Evolutionary conservation across 1,140 invertebrate species (phyloP).

Genomic region (Drosophila bocki): DNA sequence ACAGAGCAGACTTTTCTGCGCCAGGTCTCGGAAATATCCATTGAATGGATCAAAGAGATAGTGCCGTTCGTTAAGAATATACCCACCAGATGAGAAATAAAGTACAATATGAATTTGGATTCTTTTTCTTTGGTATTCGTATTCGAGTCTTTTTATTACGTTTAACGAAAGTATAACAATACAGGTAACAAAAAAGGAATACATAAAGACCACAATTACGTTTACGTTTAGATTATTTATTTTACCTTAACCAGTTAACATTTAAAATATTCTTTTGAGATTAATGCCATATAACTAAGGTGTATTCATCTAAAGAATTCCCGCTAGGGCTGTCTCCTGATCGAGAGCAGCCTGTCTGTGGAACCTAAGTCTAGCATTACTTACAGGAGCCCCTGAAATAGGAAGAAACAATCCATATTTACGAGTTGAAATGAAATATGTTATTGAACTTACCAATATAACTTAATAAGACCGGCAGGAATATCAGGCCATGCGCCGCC

Average conservation of each 20-base stretch:
- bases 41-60: conserved; percentile 90
- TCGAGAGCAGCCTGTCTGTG: conserved; percentile 29
- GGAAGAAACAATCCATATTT: not conserved
- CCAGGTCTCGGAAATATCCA: conserved; percentile 89
- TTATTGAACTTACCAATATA: conserved; percentile 93
- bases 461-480: conserved; percentile 97
- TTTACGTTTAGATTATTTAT: conserved; percentile 39
- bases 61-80: conserved; percentile 77
- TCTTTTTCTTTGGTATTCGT: conserved; percentile 34
- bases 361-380: conserved; percentile 43
- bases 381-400: conserved; percentile 42
- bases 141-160: conserved; percentile 21
- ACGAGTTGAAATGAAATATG: no score
- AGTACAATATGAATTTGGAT: conserved; percentile 1
- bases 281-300: conserved; percentile 36
- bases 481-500: conserved; percentile 97
- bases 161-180: conserved; percentile 5
- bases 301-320: conserved; percentile 38
- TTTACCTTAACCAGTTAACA: conserved; percentile 53
- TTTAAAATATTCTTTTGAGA: conserved; percentile 51
- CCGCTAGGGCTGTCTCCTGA: conserved; percentile 39
- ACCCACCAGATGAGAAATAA: conserved; percentile 26
- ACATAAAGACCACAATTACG: conserved; percentile 11
- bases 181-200: conserved; percentile 9
- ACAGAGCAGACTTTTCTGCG: conserved; percentile 94